Evolutionary conservation across 2,888 invertebrate species (phyloP), one percentile per base, ranked within the genome.

Genomic region (Megamerina dolium): DNA sequence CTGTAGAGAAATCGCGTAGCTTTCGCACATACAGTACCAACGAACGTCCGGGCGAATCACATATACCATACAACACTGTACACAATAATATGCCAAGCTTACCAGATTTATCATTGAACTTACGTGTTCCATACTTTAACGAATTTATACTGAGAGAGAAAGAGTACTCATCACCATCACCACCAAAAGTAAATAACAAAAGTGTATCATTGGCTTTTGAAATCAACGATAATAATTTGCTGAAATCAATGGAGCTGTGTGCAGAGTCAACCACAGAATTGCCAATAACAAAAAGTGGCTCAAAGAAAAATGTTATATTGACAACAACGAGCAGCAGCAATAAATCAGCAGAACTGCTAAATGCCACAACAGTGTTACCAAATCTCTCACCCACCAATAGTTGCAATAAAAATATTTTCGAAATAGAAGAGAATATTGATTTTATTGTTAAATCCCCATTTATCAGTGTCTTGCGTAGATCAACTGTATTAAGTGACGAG

Each of bases 1-100:
- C 79, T 17, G 77, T 85, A 18, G 77, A 81, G 38, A 85, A 85
- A 63, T 82, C 84, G 3, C 82, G 83, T 51, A 85, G 85, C 59
- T 85, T 85, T 68, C 78, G 80, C 57, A 76, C 76, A 61, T 75
- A 77, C 23, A 77, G 78, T 54, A 61, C 63, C 4, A 52, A 50
- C 10, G 66, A 73, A 8, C 33, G 37, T 3, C 12, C 10, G 10
- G 10, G 8, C 6, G 10, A 6, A 23, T 23, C 23, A 10, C n/a
- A n/a, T n/a, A n/a, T n/a, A n/a, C n/a, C n/a, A n/a, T n/a, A 43
- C 2, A 35, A 37, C 9, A 32, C 35, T 3, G 49, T 60, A 36
- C 64, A 59, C 46, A 62, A 51, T 36, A 65, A 65, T 37, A 66
- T 70, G 63, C 70, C 68, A 47, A 68, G 66, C 49, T 51, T 68